Base-by-base conservation (phyloP, 2,888 invertebrate genomes). In the Chrysodeixis includens region DNA sequence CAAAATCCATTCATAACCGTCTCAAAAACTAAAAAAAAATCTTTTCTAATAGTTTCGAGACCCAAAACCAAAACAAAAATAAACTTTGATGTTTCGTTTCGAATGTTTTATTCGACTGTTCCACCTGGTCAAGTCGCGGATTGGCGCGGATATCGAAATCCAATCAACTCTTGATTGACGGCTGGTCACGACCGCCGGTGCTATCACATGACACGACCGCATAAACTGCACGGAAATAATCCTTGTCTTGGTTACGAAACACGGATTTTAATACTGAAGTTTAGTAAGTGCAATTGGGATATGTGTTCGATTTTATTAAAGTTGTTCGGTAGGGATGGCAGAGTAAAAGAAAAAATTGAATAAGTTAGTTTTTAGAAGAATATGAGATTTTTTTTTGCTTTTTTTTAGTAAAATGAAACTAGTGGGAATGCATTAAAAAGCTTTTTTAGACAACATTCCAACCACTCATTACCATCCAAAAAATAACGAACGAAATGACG, bases 131-230 rank as follows among this genome's bases (percentile, higher is more conserved):
- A 40, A 18, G n/a, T 77, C 74, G 71, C 71, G 76, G 73, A 83
- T 81, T 86, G 85, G 83, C 84, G 84, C 84, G 90, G 89, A 91
- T 90, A 90, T 87, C 85, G 87, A 86, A 93, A 92, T 91, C 91
- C 92, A 93, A 93, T 92, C 92, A 92, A 86, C 86, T 88, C 77
- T 87, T 91, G 92, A 92, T 90, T 91, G 92, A 92, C 92, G 89
- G 88, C 83, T 40, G 40, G 40, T 86, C 86, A 86, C 85, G 82
- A 83, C 79, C 79, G 81, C 78, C 79, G 81, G 82, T 78, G 75
- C 81, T 57, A 71, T 66, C 69, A 57, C 53, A 49, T 67, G 59
- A 64, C 63, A 56, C 53, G 54, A 49, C 56, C 69, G 67, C 67
- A 66, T 71, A 67, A 76, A 74, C 60, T 59, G 62, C 64, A 65